phyloP scores from a whole-genome alignment of 2,113 vertebrate genomes.

The Corythaeola cristata region DNA sequence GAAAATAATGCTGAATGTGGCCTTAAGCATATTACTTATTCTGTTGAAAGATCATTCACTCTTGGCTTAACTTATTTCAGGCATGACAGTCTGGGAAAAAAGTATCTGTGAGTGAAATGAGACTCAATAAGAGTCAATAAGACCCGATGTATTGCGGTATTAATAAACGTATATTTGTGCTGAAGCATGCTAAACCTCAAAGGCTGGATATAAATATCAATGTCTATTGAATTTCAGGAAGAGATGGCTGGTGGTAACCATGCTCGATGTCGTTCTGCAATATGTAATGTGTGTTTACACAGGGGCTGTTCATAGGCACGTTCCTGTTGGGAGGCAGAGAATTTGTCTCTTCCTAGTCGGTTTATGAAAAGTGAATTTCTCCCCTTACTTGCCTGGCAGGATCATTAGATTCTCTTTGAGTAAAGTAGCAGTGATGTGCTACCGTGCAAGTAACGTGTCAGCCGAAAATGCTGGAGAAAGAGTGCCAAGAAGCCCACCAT shows the following conservation, averaged over 20 bases:
- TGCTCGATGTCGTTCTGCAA: background rate
- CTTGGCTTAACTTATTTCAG: conserved; percentile 13
- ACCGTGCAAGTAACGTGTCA: background rate
- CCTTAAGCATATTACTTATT: background rate
- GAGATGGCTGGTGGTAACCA: background rate
- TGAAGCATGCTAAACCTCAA: conserved; percentile 38
- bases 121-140: background rate
- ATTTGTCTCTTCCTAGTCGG: conserved; percentile 43
- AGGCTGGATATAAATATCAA: conserved; percentile 51
- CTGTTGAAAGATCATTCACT: background rate
- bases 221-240: conserved; percentile 47
- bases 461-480: background rate
- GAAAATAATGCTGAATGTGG: background rate
- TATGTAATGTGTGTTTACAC: conserved; percentile 37
- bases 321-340: conserved; percentile 19
- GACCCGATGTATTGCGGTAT: background rate
- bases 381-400: background rate
- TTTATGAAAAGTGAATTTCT: conserved; percentile 34
- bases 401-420: conserved; percentile 15
- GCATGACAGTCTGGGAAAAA: background rate
- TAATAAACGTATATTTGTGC: conserved; percentile 48
- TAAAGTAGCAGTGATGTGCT: background rate
- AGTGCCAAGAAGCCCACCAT: background rate
- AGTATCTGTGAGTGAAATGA: background rate
- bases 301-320: conserved; percentile 18